Percentiles rank a stretch among this genome's conserved stretches.
Conservation (phyloP, 2,113 vertebrate genomes). For the Gobiocypris rarus region DNA sequence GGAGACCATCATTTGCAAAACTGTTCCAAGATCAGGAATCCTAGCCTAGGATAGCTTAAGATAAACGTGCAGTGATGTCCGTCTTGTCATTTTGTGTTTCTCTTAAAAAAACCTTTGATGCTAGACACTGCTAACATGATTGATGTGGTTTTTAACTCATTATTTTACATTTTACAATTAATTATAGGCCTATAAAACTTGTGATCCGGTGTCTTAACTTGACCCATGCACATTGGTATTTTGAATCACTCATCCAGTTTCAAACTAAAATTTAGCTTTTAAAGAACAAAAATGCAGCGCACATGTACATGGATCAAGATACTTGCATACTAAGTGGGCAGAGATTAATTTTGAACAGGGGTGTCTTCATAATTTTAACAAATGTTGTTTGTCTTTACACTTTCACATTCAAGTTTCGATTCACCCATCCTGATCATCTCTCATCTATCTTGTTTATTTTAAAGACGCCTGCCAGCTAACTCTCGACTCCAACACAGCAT, state of each 20-base stretch:
- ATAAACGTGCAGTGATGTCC: neutral
- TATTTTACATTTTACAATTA: neutral
- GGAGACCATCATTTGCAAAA: conserved; percentile 30
- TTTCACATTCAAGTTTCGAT: neutral
- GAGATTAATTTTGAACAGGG: neutral
- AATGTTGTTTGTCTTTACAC: neutral
- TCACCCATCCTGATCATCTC: conserved; percentile 9
- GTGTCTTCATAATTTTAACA: neutral
- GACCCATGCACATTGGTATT: conserved; percentile 7
- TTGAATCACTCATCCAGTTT: neutral
- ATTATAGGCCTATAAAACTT: neutral
- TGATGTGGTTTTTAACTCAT: neutral
- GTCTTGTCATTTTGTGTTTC: neutral
- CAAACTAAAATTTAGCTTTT: neutral
- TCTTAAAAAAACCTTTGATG: neutral
- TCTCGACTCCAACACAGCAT: conserved; percentile 77
- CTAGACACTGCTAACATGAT: neutral
- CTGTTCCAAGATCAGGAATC: conserved; percentile 50
- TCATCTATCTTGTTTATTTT: conserved; percentile 35
- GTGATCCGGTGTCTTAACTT: conserved; percentile 22
- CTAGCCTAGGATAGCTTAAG: neutral
- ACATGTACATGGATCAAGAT: conserved; percentile 37
- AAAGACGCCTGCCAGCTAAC: conserved; percentile 77
- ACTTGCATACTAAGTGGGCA: neutral
- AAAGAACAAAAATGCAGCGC: neutral